These are phyloP conservation scores for Anoplophora glabripennis DNA, from an alignment of 1,140 invertebrate species.

Conservation along the genomic window DNA sequence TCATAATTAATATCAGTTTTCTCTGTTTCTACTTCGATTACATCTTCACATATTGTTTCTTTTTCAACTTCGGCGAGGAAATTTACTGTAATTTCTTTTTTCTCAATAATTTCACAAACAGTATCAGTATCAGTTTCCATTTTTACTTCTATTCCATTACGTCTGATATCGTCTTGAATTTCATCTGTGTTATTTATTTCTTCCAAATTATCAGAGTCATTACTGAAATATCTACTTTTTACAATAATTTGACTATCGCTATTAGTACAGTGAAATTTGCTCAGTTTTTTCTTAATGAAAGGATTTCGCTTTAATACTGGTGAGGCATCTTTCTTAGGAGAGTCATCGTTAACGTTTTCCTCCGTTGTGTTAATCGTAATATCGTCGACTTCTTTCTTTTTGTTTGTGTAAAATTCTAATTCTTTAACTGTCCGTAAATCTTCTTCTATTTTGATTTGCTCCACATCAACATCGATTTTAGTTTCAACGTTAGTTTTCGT, in stretches of 20 bases:
- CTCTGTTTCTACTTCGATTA: background rate
- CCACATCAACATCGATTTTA: conserved; percentile 4
- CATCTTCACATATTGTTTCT: background rate
- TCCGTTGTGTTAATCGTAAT: background rate
- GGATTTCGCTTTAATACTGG: conserved; percentile 30
- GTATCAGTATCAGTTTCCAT: conserved; percentile 1
- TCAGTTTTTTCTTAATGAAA: conserved; percentile 34
- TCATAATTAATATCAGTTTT: background rate
- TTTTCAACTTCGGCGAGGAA: background rate
- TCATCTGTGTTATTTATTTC: background rate
- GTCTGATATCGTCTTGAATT: background rate
- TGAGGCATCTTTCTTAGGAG: conserved; percentile 13
- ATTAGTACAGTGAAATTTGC: conserved; percentile 35
- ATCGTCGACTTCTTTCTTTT: conserved; percentile 1
- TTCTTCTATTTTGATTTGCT: conserved; percentile 16
- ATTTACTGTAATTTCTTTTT: background rate
- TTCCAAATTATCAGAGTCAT: conserved; percentile 6
- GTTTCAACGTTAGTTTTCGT: background rate
- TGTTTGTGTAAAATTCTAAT: background rate
- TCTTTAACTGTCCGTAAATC: conserved; percentile 19
- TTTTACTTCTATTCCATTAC: conserved; percentile 5
- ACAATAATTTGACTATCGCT: conserved; percentile 22
- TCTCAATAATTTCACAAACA: background rate
- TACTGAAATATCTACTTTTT: conserved; percentile 31
- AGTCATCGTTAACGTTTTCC: conserved; percentile 10